Percentiles rank a stretch among this genome's conserved stretches.
Conservation (phyloP, 2,797 vertebrate genomes). For the Pangasius krempfi region DNA sequence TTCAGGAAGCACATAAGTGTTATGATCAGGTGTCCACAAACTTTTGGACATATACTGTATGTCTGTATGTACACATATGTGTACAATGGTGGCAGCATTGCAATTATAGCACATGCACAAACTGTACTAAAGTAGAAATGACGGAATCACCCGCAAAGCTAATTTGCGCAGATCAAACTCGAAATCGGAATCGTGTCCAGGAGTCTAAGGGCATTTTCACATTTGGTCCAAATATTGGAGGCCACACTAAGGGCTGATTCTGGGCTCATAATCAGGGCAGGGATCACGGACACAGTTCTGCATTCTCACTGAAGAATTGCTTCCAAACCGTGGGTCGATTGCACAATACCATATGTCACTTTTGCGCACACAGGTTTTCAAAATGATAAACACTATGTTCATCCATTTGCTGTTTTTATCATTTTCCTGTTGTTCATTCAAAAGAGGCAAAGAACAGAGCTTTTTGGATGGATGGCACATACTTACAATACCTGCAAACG, state of each 20-base stretch:
- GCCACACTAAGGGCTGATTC: background rate
- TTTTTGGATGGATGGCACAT: background rate
- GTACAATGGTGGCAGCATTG: background rate
- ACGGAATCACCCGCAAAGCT: background rate
- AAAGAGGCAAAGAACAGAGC: background rate
- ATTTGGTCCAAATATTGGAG: background rate
- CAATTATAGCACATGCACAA: background rate
- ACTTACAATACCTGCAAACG: background rate
- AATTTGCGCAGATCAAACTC: background rate
- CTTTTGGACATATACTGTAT: background rate
- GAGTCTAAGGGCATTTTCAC: background rate
- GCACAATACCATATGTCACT: background rate
- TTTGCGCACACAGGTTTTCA: background rate
- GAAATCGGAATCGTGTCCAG: background rate
- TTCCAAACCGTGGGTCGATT: background rate
- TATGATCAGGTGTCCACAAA: background rate
- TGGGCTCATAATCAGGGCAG: background rate
- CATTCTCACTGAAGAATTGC: background rate
- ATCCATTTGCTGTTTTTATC: background rate
- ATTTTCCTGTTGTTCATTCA: background rate
- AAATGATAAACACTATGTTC: background rate
- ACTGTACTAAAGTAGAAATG: background rate
- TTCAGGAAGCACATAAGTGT: background rate
- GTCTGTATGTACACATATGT: background rate
- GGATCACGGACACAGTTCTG: background rate